These are phyloP conservation scores for Panagrolaimus sp. DNA, from an alignment of 1,140 invertebrate genomes.

Conservation along the genomic window DNA sequence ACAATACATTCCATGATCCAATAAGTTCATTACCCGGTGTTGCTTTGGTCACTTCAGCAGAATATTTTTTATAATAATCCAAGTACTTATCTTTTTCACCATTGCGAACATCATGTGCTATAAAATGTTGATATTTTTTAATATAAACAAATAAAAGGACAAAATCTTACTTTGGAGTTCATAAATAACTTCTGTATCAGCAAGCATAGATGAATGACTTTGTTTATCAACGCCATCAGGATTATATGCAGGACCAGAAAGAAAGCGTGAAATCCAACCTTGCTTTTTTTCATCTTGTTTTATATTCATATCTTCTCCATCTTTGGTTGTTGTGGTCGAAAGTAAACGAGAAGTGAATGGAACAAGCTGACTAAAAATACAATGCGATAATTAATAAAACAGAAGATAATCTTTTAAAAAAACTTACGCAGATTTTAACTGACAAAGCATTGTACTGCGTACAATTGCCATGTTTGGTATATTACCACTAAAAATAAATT, in stretches of 20 bases:
- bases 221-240: slow-evolving; percentile 43
- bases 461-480: too few species aligned
- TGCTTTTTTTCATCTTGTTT: slow-evolving; percentile 20
- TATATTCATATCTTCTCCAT: neutral
- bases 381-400: too few species aligned
- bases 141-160: neutral
- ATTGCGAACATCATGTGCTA: slow-evolving; percentile 47
- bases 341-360: too few species aligned
- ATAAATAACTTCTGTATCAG: slow-evolving; percentile 49
- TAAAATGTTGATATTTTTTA: slow-evolving; percentile 27
- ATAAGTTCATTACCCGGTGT: slow-evolving; percentile 43
- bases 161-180: slow-evolving; percentile 49
- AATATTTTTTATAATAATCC: slow-evolving; percentile 44
- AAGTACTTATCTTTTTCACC: slow-evolving; percentile 42
- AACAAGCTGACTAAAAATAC: too few species aligned
- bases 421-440: too few species aligned
- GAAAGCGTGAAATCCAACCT: slow-evolving; percentile 38
- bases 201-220: slow-evolving; percentile 52
- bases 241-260: slow-evolving; percentile 24
- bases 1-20: slow-evolving; percentile 51
- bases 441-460: too few species aligned
- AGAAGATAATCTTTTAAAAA: too few species aligned
- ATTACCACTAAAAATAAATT: too few species aligned
- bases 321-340: neutral
- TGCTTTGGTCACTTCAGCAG: slow-evolving; percentile 23